phyloP scores from a whole-genome alignment of 2,113 vertebrate genomes.

The Strix aluco region DNA sequence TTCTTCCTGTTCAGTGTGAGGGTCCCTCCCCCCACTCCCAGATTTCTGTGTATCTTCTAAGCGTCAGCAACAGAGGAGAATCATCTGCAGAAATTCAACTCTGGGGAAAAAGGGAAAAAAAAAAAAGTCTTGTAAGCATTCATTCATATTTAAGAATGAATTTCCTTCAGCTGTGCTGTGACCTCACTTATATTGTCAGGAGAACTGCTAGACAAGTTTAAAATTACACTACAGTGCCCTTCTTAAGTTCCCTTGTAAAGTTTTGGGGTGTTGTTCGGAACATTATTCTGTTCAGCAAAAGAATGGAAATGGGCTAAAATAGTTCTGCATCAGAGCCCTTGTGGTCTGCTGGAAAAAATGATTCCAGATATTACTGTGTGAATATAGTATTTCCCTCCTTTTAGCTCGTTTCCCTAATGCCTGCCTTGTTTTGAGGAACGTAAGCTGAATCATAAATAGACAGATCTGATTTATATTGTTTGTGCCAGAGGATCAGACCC shows the following conservation, averaged over 20 bases:
- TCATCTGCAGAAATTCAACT: background rate
- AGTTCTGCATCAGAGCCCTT: background rate
- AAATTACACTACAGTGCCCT: background rate
- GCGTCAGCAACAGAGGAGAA: background rate
- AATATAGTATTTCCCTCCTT: background rate
- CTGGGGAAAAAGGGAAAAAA: background rate
- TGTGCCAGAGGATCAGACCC: background rate
- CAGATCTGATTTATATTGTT: background rate
- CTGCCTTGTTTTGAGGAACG: background rate
- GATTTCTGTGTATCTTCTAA: background rate
- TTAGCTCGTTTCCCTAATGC: background rate
- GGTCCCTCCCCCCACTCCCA: background rate
- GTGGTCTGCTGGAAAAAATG: background rate
- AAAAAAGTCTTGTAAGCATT: background rate
- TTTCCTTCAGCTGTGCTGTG: conserved; percentile 22
- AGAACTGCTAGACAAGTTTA: background rate
- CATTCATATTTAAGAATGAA: background rate
- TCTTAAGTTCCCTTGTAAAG: background rate
- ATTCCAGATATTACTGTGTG: background rate
- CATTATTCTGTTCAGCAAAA: background rate
- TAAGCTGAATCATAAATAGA: background rate
- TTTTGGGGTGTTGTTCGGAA: background rate
- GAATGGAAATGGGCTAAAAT: conserved; percentile 14
- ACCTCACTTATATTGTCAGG: background rate
- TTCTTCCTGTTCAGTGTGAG: conserved; percentile 5